A percentile compares a stretch with the other conserved stretches of the same genome.
These are phyloP conservation scores for Athrips mouffetella DNA, from an alignment of 2,888 invertebrate species.

Conservation along the genomic window DNA sequence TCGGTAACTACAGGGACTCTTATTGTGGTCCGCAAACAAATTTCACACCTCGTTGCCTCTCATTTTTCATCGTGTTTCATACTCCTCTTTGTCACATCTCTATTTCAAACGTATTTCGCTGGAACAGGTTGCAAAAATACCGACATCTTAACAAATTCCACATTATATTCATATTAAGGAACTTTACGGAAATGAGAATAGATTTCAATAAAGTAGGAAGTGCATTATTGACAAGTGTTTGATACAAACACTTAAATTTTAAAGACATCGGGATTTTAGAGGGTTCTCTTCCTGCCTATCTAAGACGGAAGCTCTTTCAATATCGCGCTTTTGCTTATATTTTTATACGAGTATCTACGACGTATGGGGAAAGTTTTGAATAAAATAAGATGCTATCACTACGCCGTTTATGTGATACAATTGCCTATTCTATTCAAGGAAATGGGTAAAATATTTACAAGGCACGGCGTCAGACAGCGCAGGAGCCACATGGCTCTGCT, in stretches of 20 bases:
- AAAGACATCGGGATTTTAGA: neutral
- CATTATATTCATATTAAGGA: neutral
- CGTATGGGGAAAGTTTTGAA: too few species aligned
- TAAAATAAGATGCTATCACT: too few species aligned
- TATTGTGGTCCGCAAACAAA: constrained; percentile 35
- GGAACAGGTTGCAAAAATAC: neutral
- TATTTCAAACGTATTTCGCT: constrained; percentile 12
- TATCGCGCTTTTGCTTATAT: neutral
- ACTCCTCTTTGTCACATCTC: constrained; percentile 16
- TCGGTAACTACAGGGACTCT: constrained; percentile 29
- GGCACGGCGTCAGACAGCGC: constrained; percentile 3
- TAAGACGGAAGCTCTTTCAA: neutral
- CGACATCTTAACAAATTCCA: neutral
- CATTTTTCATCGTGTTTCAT: constrained; percentile 23
- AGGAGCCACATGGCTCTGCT: neutral
- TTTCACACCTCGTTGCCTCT: constrained; percentile 39
- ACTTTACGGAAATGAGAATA: constrained; percentile 15
- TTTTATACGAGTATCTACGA: too few species aligned
- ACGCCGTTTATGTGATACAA: too few species aligned
- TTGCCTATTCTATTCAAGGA: neutral
- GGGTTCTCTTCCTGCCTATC: neutral
- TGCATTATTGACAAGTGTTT: constrained; percentile 26
- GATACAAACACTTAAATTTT: neutral
- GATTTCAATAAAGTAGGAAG: constrained; percentile 29
- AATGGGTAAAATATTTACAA: neutral